Conservation (phyloP, 2,888 invertebrate species). For the Agrotis exclamationis region DNA sequence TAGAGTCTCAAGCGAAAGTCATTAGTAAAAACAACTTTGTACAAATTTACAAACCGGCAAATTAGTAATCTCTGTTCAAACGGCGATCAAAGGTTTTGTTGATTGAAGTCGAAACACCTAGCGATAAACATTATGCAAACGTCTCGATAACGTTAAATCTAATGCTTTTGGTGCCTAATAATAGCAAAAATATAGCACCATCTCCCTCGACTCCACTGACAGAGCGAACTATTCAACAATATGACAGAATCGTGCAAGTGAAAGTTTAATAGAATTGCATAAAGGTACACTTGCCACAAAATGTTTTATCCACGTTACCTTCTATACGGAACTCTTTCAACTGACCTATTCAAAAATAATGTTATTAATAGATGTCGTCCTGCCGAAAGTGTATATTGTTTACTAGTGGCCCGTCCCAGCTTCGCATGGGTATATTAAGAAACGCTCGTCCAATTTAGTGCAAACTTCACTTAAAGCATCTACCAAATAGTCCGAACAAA, state of each 20-base stretch:
- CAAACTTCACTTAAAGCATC: too few relatives aligned
- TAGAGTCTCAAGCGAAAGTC: constrained; percentile 48
- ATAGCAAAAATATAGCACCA: constrained; percentile 31
- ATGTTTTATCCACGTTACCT: constrained; percentile 67
- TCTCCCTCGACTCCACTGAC: constrained; percentile 36
- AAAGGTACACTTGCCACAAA: constrained; percentile 77
- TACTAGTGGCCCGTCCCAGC: too few relatives aligned
- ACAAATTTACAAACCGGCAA: constrained; percentile 26
- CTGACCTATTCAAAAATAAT: constrained; percentile 60
- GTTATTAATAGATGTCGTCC: constrained; percentile 35
- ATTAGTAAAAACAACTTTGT: constrained; percentile 46
- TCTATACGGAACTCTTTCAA: constrained; percentile 63
- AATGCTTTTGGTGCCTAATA: constrained; percentile 11
- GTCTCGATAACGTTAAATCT: not conserved
- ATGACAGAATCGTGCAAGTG: constrained; percentile 81
- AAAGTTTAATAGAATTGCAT: constrained; percentile 81
- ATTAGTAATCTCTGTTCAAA: constrained; percentile 25
- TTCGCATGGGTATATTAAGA: too few relatives aligned
- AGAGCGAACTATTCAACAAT: constrained; percentile 67
- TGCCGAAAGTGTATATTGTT: constrained; percentile 17
- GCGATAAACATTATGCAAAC: constrained; percentile 17
- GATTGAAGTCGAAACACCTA: constrained; percentile 2
- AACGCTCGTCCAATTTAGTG: too few relatives aligned
- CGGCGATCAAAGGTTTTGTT: constrained; percentile 17
- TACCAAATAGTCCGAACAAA: too few relatives aligned